These are phyloP conservation scores for Scolopax rusticola DNA, from an alignment of 2,797 vertebrate genomes.

Conservation along the genomic window DNA sequence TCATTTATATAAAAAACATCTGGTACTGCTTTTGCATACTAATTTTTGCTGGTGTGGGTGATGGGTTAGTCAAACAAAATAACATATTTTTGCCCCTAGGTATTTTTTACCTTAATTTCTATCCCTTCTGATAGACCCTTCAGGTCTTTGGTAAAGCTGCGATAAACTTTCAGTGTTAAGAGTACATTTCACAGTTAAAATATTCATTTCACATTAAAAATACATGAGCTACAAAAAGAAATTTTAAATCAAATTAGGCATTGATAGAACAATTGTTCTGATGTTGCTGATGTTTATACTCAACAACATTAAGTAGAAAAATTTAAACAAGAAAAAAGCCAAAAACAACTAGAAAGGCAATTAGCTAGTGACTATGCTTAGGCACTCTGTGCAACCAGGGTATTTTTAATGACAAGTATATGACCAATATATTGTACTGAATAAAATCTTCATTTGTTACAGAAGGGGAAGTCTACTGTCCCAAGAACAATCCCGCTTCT, in stretches of 20 bases:
- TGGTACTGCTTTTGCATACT: neutral
- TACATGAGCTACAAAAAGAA: neutral
- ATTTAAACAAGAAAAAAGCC: neutral
- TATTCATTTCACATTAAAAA: neutral
- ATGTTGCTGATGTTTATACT: neutral
- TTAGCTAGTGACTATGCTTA: neutral
- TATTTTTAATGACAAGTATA: neutral
- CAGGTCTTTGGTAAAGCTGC: neutral
- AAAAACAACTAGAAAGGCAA: neutral
- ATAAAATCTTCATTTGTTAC: neutral
- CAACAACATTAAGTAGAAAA: neutral
- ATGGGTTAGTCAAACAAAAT: neutral
- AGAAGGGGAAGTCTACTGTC: neutral
- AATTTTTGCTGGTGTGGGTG: neutral
- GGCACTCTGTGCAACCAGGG: too few species aligned
- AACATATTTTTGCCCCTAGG: accelerated
- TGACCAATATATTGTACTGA: neutral
- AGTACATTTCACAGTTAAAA: neutral
- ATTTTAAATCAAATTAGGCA: neutral
- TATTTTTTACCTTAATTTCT: neutral
- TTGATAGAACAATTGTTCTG: neutral
- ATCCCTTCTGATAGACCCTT: neutral
- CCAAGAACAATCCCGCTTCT: neutral
- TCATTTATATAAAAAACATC: neutral
- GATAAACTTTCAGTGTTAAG: neutral